Base-by-base conservation (phyloP, 2,113 vertebrate species). In the Paedocypris sp. region DNA sequence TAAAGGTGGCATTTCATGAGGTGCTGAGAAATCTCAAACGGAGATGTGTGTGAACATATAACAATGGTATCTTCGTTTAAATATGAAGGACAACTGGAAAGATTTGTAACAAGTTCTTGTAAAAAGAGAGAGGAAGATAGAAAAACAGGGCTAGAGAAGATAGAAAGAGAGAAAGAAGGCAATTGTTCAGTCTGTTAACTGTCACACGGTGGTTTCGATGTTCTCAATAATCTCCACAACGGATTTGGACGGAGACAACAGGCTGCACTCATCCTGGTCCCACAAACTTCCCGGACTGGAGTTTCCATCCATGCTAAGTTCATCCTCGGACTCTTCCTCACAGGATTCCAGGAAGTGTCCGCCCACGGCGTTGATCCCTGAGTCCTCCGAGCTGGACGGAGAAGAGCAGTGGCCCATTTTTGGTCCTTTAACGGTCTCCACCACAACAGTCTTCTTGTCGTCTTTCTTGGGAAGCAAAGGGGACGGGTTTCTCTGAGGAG, bases 171-270 rank as follows among this genome's bases (percentile, higher is more conserved):
- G 3, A 28, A 18, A 54, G 35, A 28, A n/a, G n/a, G 15, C 15
- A 56, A 54, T 36, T 16, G 56, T 36, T 23, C 32, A 48, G 43
- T 53, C 39, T 31, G 8, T 58, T n/a, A 49, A 23, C 54, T 25
- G 64, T 91, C 84, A 98, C 78, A 98, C 94, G 38, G 92, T 97
- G 75, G 94, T 98, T 84, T 98, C 94, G 60, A 98, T 98, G 54
- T 94, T 98, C 79, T 98, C 94, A 1, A 98, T 98, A 82, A 98
- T 92, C 73, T 98, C 94, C 82, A 98, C 84, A 52, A 89, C 89
- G 0, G 93, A 93, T 78, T 92, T 93, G 0, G 93, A 97, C 0
- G 93, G 94, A 0, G 91, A 95, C 5, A 98, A 81, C 16, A 96
- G 84, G 2, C 87, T 84, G 75, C 90, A 90, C 18, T 94, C 90